phyloP scores from a whole-genome alignment of 2,797 vertebrate species.

The Helostoma temminkii region DNA sequence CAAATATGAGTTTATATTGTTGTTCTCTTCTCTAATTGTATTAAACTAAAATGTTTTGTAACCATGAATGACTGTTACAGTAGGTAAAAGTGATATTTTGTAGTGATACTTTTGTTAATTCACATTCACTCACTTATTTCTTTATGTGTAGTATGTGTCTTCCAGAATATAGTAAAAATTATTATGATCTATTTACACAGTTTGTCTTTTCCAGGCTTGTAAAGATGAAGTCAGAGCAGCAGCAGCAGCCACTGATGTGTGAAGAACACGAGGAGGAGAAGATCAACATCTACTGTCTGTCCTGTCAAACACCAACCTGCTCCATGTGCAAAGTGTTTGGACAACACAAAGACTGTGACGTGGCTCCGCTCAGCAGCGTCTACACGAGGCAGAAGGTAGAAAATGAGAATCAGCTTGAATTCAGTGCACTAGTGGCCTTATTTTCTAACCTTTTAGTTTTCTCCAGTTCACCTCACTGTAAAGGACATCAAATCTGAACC shows the following conservation, averaged over 20 bases:
- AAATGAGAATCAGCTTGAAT: background rate
- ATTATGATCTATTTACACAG: background rate
- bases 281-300: constrained; percentile 94
- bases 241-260: constrained; percentile 90
- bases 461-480: background rate
- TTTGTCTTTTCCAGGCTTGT: constrained; percentile 77
- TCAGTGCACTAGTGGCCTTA: no score
- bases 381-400: constrained; percentile 90
- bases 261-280: constrained; percentile 92
- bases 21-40: no score
- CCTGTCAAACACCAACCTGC: constrained; percentile 91
- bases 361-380: constrained; percentile 87
- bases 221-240: constrained; percentile 84
- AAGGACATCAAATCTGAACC: background rate
- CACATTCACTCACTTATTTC: no score
- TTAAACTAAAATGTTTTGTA: no score
- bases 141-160: no score
- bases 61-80: background rate
- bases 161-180: no score
- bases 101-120: no score
- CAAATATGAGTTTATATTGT: background rate
- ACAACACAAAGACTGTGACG: constrained; percentile 91
- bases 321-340: constrained; percentile 97
- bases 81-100: background rate
- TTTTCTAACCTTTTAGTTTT: background rate